phyloP scores from a whole-genome alignment of 2,113 vertebrate genomes.

The Stigmatopora nigra region DNA sequence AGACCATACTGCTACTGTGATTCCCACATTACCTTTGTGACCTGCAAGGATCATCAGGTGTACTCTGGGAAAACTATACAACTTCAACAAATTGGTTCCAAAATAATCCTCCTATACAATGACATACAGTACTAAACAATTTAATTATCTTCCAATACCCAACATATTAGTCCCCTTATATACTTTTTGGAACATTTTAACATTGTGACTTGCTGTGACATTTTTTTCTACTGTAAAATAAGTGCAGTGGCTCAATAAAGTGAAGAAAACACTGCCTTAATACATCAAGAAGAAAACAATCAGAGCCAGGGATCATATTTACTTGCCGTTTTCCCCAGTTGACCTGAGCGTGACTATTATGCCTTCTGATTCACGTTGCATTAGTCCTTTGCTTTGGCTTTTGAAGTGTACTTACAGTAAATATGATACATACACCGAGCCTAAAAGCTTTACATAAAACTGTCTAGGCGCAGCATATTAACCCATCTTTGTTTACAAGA shows the following conservation, averaged over 20 bases:
- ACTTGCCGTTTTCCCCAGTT: constrained; percentile 43
- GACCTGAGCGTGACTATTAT: constrained; percentile 60
- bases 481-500: constrained; percentile 80
- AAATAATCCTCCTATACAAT: not conserved
- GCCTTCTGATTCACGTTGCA: constrained; percentile 53
- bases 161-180: not conserved
- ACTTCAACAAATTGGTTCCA: constrained; percentile 4
- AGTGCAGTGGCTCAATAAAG: not conserved
- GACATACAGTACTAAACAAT: not conserved
- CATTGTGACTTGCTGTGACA: not conserved
- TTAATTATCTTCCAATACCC: not conserved
- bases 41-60: not conserved
- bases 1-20: not conserved
- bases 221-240: not conserved
- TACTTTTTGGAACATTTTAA: not conserved
- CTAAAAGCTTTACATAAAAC: constrained; percentile 82
- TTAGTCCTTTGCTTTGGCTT: constrained; percentile 58
- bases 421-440: constrained; percentile 77
- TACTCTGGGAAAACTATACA: constrained; percentile 22
- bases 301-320: constrained; percentile 60
- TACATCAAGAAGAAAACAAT: not conserved
- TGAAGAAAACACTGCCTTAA: not conserved
- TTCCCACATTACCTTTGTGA: not conserved
- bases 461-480: constrained; percentile 75
- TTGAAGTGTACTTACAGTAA: constrained; percentile 80